A percentile compares a stretch with the other conserved stretches of the same genome.
Conservation (phyloP, 2,888 invertebrate genomes). For the Himalopsyche tibetana region DNA sequence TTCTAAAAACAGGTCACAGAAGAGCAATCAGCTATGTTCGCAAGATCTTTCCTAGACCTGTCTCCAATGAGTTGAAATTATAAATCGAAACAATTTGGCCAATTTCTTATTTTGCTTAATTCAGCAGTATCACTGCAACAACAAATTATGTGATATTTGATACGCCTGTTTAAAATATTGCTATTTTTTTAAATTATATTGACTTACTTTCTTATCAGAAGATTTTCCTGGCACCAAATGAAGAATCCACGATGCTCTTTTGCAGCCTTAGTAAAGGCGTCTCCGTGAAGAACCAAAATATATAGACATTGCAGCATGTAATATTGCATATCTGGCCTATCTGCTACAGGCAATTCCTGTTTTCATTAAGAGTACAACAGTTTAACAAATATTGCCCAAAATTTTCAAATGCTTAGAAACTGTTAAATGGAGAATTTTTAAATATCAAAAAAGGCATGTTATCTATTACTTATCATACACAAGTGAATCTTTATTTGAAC, state of each 20-base stretch:
- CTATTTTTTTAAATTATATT: constrained; percentile 1
- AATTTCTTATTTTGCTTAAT: too few relatives aligned
- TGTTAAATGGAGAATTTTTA: too few relatives aligned
- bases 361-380: constrained; percentile 53
- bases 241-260: constrained; percentile 94
- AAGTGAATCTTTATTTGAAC: too few relatives aligned
- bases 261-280: constrained; percentile 90
- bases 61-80: neutral
- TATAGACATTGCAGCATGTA: constrained; percentile 95
- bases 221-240: constrained; percentile 97
- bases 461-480: too few relatives aligned
- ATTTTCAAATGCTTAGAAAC: too few relatives aligned
- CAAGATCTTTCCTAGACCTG: too few relatives aligned
- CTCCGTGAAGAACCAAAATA: constrained; percentile 93
- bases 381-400: neutral
- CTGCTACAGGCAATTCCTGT: constrained; percentile 86
- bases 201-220: constrained; percentile 92
- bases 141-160: neutral
- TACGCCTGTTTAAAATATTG: neutral
- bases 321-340: constrained; percentile 94
- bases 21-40: too few relatives aligned
- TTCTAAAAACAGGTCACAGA: too few relatives aligned
- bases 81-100: too few relatives aligned
- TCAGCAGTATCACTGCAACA: too few relatives aligned
- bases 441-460: too few relatives aligned